A percentile compares a stretch with the other conserved stretches of the same genome.
phyloP scores from a whole-genome alignment of 2,113 vertebrate genomes.

The Bufo bufo region DNA sequence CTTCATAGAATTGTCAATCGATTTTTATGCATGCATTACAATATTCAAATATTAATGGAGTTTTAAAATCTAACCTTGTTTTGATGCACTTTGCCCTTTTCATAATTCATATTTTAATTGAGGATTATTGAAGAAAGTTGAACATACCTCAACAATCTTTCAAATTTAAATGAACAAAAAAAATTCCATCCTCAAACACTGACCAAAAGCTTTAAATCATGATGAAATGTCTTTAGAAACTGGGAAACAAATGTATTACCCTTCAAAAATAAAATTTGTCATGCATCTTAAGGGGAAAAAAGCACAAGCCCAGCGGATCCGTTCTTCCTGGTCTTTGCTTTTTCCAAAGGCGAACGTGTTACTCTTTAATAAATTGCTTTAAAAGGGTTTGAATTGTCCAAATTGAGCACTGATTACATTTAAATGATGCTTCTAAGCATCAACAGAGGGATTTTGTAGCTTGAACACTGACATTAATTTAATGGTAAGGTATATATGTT shows the following conservation, averaged over 20 bases:
- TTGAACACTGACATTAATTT: constrained; percentile 21
- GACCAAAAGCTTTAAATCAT: constrained; percentile 46
- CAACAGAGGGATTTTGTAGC: constrained; percentile 19
- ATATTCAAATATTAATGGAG: not conserved
- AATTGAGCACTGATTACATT: constrained; percentile 50
- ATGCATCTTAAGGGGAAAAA: not conserved
- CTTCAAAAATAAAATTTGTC: constrained; percentile 28
- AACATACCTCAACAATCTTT: constrained; percentile 50
- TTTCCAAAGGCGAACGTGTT: constrained; percentile 6
- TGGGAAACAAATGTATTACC: constrained; percentile 7
- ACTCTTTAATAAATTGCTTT: constrained; percentile 26
- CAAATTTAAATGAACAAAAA: constrained; percentile 58
- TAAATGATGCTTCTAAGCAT: constrained; percentile 44
- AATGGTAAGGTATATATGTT: constrained; percentile 46
- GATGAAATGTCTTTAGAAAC: constrained; percentile 17
- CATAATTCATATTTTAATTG: constrained; percentile 34
- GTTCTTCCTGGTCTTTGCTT: not conserved
- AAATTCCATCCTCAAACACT: constrained; percentile 43
- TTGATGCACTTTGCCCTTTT: constrained; percentile 38
- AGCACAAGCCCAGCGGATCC: not conserved
- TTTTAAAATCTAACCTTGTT: constrained; percentile 18
- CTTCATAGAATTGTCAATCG: not conserved
- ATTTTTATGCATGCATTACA: not conserved
- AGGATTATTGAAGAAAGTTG: constrained; percentile 19
- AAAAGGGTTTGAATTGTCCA: constrained; percentile 43